A percentile compares a stretch with the other conserved stretches of the same genome.
These are phyloP conservation scores for Lottia scabra DNA, from an alignment of 2,888 invertebrate species.

Conservation along the genomic window DNA sequence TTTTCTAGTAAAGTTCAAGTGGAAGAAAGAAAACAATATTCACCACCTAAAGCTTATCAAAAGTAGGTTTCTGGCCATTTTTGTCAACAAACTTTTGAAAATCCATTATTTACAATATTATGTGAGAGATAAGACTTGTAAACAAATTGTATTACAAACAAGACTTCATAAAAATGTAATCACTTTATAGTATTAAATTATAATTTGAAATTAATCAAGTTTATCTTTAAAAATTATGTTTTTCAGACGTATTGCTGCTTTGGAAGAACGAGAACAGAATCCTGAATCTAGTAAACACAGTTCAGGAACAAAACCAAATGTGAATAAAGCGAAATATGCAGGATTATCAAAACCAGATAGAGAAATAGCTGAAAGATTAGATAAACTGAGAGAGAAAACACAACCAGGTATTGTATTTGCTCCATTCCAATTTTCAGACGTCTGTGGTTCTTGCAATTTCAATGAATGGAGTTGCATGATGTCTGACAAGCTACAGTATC, in stretches of 20 bases:
- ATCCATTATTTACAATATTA: too few species aligned
- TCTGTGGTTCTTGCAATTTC: too few species aligned
- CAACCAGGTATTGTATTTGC: conserved; percentile 34
- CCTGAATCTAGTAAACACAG: conserved; percentile 15
- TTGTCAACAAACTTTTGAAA: too few species aligned
- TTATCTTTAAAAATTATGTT: conserved; percentile 3
- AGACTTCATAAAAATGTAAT: not conserved
- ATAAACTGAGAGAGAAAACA: conserved; percentile 52
- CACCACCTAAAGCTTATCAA: conserved; percentile 56
- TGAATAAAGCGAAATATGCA: conserved; percentile 28
- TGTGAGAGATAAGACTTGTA: too few species aligned
- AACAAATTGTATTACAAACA: too few species aligned
- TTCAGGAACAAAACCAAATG: conserved; percentile 13
- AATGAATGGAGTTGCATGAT: too few species aligned
- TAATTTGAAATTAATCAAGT: not conserved
- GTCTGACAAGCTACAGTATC: too few species aligned
- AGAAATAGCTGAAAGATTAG: conserved; percentile 61
- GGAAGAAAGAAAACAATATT: conserved; percentile 34
- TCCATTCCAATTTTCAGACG: too few species aligned
- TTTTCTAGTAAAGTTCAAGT: conserved; percentile 46
- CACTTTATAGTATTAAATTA: not conserved
- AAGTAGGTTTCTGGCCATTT: conserved; percentile 38
- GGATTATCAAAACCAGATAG: conserved; percentile 52
- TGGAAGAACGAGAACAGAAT: conserved; percentile 41
- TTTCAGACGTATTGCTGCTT: conserved; percentile 53